phyloP scores from a whole-genome alignment of 2,797 vertebrate genomes.

The Coilia nasus region DNA sequence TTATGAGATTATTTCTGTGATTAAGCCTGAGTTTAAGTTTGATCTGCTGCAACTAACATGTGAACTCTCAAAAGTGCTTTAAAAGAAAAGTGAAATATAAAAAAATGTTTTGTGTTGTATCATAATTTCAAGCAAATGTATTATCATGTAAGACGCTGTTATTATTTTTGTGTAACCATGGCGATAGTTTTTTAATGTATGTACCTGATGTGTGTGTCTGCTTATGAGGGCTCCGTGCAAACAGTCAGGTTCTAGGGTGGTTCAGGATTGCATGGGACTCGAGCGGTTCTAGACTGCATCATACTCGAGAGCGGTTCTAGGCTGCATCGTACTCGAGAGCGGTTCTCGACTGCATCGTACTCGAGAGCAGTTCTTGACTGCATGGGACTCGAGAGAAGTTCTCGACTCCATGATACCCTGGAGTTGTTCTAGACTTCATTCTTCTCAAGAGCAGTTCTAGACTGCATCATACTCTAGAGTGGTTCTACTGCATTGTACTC shows the following conservation, averaged over 20 bases:
- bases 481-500: too few species aligned
- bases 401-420: too few species aligned
- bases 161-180: constrained; percentile 2
- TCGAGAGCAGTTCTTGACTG: background rate
- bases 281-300: background rate
- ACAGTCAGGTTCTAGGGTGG: background rate
- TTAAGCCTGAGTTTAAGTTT: constrained; percentile 19
- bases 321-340: background rate
- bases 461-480: too few species aligned
- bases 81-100: constrained; percentile 27
- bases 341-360: background rate
- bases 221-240: constrained; percentile 9
- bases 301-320: background rate
- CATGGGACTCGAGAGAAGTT: too few species aligned
- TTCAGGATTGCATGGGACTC: background rate
- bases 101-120: constrained; percentile 24
- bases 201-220: constrained; percentile 39
- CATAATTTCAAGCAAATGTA: background rate
- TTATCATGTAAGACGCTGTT: background rate
- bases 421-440: too few species aligned
- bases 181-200: constrained; percentile 15
- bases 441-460: too few species aligned
- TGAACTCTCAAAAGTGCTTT: constrained; percentile 37
- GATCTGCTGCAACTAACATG: constrained; percentile 3
- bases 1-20: constrained; percentile 16